Evolutionary conservation across 2,797 vertebrate species (phyloP).

Genomic region (Choloepus didactylus): DNA sequence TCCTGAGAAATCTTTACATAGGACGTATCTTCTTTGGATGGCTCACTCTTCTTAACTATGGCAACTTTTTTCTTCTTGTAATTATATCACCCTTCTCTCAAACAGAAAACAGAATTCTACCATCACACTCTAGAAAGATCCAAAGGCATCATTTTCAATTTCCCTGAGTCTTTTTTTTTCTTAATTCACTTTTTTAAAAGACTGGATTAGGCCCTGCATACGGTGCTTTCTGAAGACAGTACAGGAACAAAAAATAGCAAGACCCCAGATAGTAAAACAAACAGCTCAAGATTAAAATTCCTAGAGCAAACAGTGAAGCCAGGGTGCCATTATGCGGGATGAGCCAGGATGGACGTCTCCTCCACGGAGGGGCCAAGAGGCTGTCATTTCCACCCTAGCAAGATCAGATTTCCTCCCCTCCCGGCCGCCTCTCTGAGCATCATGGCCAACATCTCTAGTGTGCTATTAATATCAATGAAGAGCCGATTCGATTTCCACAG

Average conservation of each 20-base stretch:
- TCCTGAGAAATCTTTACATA: constrained; percentile 64
- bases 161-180: constrained; percentile 73
- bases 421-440: constrained; percentile 86
- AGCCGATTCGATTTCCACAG: constrained; percentile 92
- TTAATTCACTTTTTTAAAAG: constrained; percentile 73
- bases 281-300: constrained; percentile 85
- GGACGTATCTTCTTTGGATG: constrained; percentile 62
- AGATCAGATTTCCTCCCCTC: constrained; percentile 91
- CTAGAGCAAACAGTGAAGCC: constrained; percentile 86
- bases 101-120: constrained; percentile 23
- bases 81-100: background rate
- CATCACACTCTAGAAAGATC: background rate
- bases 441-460: constrained; percentile 91
- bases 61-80: constrained; percentile 35
- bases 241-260: constrained; percentile 78
- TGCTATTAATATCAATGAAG: constrained; percentile 95
- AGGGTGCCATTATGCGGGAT: constrained; percentile 89
- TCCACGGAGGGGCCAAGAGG: constrained; percentile 88
- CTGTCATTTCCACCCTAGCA: constrained; percentile 87
- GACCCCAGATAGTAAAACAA: constrained; percentile 82
- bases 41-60: constrained; percentile 71
- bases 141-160: constrained; percentile 52
- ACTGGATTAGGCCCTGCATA: constrained; percentile 73
- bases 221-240: constrained; percentile 78
- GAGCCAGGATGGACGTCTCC: constrained; percentile 86